A percentile compares a stretch with the other conserved stretches of the same genome.
phyloP scores from a whole-genome alignment of 2,797 vertebrate species.

The Falco rusticolus region DNA sequence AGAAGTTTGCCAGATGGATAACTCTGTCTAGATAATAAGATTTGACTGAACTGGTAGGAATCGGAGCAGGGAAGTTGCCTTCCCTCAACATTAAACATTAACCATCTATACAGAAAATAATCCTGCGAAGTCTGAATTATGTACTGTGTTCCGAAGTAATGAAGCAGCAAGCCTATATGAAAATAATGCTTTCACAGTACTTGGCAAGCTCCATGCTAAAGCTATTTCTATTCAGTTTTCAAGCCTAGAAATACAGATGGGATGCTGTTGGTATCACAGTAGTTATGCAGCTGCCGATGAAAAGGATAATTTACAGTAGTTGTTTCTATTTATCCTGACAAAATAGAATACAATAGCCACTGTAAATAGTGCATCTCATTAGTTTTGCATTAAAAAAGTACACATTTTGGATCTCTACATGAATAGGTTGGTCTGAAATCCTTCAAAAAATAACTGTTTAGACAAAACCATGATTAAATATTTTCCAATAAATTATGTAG shows the following conservation, averaged over 20 bases:
- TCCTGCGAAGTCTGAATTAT: neutral
- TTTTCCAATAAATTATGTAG: neutral
- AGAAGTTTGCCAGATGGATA: neutral
- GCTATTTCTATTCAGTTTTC: slow-evolving; percentile 5
- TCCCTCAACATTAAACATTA: neutral
- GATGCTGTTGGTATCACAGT: neutral
- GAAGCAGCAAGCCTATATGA: neutral
- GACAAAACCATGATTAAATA: neutral
- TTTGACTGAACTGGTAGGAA: neutral
- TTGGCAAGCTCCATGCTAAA: neutral
- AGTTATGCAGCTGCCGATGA: neutral
- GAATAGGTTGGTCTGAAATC: neutral
- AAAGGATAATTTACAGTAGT: neutral
- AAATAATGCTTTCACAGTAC: neutral
- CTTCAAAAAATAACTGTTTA: neutral
- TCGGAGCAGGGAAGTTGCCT: neutral
- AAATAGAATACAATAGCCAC: neutral
- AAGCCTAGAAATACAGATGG: neutral
- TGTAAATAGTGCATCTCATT: neutral
- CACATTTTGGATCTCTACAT: neutral
- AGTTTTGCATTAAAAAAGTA: neutral
- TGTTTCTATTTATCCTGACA: slow-evolving; percentile 17
- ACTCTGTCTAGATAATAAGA: neutral
- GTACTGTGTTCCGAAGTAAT: slow-evolving; percentile 10
- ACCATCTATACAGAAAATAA: neutral